Percentiles rank a stretch among this genome's conserved stretches.
Evolutionary conservation across 2,113 vertebrate genomes (phyloP).

Genomic region (Nerophis ophidion): DNA sequence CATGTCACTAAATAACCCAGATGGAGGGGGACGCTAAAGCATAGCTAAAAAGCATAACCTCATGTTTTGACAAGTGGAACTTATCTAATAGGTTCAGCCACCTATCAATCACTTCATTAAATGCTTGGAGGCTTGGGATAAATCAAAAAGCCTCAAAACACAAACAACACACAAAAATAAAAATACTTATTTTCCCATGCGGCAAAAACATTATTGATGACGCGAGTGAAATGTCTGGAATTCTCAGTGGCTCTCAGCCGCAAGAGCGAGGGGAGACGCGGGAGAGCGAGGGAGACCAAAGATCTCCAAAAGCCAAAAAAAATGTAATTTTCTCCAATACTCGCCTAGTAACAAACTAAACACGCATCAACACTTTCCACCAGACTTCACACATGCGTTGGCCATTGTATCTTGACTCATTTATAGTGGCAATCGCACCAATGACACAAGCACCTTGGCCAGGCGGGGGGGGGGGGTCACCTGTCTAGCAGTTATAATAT

Average conservation of each 20-base stretch:
- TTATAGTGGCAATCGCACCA: neutral
- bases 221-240: conserved; percentile 7
- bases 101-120: neutral
- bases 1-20: too few species aligned
- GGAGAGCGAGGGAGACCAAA: conserved; percentile 26
- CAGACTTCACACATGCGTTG: conserved; percentile 8
- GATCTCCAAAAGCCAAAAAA: conserved; percentile 49
- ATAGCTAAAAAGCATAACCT: neutral
- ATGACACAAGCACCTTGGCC: too few species aligned
- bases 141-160: conserved; percentile 1
- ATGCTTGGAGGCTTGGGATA: neutral
- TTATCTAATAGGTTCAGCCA: neutral
- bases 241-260: neutral
- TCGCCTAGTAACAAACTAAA: conserved; percentile 68
- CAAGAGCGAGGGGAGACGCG: conserved; percentile 31
- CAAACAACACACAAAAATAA: neutral
- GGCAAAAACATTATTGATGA: conserved; percentile 3
- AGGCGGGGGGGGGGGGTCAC: too few species aligned
- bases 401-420: conserved; percentile 4
- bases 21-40: neutral
- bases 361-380: conserved; percentile 60
- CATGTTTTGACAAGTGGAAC: neutral
- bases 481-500: too few species aligned
- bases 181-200: conserved; percentile 3
- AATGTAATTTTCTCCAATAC: conserved; percentile 55